Base-by-base conservation (phyloP, 1,140 invertebrate genomes). In the Drosophila ambigua region DNA sequence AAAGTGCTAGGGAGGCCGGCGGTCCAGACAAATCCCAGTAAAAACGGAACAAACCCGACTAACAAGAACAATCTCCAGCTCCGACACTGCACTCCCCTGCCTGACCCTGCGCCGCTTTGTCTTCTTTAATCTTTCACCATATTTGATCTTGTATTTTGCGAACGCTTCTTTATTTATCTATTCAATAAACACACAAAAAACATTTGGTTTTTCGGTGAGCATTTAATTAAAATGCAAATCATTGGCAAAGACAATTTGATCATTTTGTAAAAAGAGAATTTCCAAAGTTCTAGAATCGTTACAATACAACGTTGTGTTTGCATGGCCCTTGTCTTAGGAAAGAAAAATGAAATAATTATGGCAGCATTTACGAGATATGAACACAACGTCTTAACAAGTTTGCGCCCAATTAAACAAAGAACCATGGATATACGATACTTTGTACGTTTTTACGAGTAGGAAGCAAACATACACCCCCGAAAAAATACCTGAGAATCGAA, bases 1-100 rank as follows among this genome's bases (percentile, higher is more conserved):
- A 71, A 35, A 13, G 35, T 39, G 9, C 9, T 11, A 39, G 35
- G 65, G 52, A 55, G 46, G 50, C 66, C 26, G n/a, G 4, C 11
- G 35, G 35, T 11, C 11, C 66, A 58, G 44, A 57, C 64, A 58
- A 69, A 57, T 63, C 44, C 31, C 39, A 43, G 39, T 16, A 20
- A 6, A 45, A 63, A 43, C 66, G 8, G 16, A 41, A 53, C 44
- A 15, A 43, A 57, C 24, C 64, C 64, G 50, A 65, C 49, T 64
- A 64, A 26, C 59, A 48, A 4, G 4, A 39, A 2, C 35, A 39
- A 11, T 39, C 35, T 39, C 11, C 35, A 48, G 54, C 53, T 5
- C 11, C 51, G 15, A 5, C 53, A 6, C 52, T 51, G n/a, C 26
- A 15, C 28, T 52, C 51, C 51, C 2, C 8, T 11, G 15, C 41